Conservation (phyloP, 2,797 vertebrate genomes). For the Novumbra hubbsi region DNA sequence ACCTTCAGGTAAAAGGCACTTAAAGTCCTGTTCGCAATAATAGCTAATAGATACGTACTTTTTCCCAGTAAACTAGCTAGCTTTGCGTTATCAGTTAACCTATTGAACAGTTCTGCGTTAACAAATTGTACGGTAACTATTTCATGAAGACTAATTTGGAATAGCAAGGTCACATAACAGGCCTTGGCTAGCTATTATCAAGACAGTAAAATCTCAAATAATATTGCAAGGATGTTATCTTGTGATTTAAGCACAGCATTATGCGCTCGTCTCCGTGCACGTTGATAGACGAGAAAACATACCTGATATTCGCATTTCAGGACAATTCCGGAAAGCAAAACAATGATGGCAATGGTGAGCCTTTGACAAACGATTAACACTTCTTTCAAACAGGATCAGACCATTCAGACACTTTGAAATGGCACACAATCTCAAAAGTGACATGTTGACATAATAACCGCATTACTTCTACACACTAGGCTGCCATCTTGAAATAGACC, state of each 20-base stretch:
- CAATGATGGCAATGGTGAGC: constrained; percentile 50
- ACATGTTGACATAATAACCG: constrained; percentile 75
- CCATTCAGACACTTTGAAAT: constrained; percentile 55
- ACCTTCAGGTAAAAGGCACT: too few relatives aligned
- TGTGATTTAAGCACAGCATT: neutral
- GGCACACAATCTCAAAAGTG: constrained; percentile 68
- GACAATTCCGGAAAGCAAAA: constrained; percentile 33
- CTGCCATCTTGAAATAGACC: constrained; percentile 73
- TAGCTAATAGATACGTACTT: too few relatives aligned
- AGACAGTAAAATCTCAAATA: neutral
- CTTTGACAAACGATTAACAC: constrained; percentile 18
- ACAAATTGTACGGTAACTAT: too few relatives aligned
- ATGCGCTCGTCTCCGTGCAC: neutral
- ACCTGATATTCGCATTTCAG: constrained; percentile 58
- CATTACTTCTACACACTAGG: constrained; percentile 59
- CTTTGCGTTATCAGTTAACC: too few relatives aligned
- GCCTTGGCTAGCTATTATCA: too few relatives aligned
- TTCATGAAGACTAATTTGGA: too few relatives aligned
- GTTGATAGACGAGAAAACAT: constrained; percentile 3
- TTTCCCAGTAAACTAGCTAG: too few relatives aligned
- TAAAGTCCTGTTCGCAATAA: too few relatives aligned
- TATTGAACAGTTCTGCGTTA: too few relatives aligned
- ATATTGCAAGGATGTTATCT: neutral
- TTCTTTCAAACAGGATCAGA: constrained; percentile 46
- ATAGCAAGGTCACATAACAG: too few relatives aligned